These are phyloP conservation scores for Caprella mutica DNA, from an alignment of 2,888 invertebrate species.

Conservation along the genomic window DNA sequence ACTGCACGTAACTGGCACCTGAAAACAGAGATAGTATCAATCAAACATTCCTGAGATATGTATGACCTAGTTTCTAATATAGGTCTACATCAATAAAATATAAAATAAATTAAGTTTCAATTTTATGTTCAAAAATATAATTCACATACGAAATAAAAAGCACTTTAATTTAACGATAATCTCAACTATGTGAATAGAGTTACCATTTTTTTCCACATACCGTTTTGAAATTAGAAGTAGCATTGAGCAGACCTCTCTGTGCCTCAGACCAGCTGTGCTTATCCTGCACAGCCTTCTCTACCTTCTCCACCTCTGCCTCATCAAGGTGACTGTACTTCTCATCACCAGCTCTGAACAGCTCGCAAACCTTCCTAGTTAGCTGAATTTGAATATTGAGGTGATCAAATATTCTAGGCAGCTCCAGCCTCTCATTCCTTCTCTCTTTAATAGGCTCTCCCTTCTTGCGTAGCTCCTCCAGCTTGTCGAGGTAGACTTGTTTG, in stretches of 20 bases:
- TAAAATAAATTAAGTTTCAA: no score
- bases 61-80: constrained; percentile 39
- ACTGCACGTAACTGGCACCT: constrained; percentile 23
- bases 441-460: constrained; percentile 82
- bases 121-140: no score
- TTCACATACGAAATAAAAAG: no score
- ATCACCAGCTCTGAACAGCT: constrained; percentile 54
- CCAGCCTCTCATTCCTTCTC: constrained; percentile 66
- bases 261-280: constrained; percentile 72
- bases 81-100: no score
- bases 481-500: constrained; percentile 54
- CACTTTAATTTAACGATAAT: no score
- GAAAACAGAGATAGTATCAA: neutral
- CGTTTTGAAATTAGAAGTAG: constrained; percentile 55
- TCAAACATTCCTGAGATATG: neutral
- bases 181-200: no score
- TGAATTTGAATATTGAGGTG: constrained; percentile 66
- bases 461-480: constrained; percentile 48
- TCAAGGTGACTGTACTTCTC: constrained; percentile 60
- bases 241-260: constrained; percentile 54
- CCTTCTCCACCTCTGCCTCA: constrained; percentile 61
- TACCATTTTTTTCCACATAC: no score
- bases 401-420: constrained; percentile 66
- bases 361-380: constrained; percentile 60
- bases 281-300: constrained; percentile 55